Base-by-base conservation (phyloP, 1,140 invertebrate genomes). In the Drosophila nigrodunni region DNA sequence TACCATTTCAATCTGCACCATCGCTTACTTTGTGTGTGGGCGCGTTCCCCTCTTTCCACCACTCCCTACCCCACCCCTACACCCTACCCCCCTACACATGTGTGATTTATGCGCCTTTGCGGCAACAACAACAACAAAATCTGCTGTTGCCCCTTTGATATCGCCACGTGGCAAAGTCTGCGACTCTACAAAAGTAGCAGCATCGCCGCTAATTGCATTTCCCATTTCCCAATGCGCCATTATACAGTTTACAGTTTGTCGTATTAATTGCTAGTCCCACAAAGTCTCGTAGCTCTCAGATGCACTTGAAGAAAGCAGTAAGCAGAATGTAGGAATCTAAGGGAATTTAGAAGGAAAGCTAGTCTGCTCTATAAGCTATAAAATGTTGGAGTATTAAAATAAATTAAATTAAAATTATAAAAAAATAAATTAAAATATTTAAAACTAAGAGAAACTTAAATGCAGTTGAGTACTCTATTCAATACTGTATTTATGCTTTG, bases 81-180 rank as follows among this genome's bases (percentile, higher is more conserved):
- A 30, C 25, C 25, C 25, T 30, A 4, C 11, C 0, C 11, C 34
- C 13, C 34, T 11, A 0, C 44, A 60, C 50, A 30, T 55, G 52
- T 69, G 77, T 88, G 83, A 88, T 88, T 88, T 88, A 88, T 89
- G 74, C 85, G 68, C 66, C 79, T 86, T 79, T 87, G 78, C 79
- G 70, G 70, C 64, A 73, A 30, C 25, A 1, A 30, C 3, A 5
- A 30, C 3, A 58, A 74, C 15, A 15, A 76, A 77, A 77, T 83
- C 66, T 74, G 35, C 37, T 47, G 35, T 43, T 73, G 49, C 62
- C 81, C 79, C 70, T 86, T 66, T 68, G 65, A 85, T 80, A 71
- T 74, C 43, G 67, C 41, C 82, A 86, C 78, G 82, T 86, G 81
- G 76, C 81, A 77, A 13, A 25, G 35, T 30, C 25, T 30, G 25